Evolutionary conservation across 2,113 vertebrate genomes (phyloP).

Genomic region (Gallinago undulata): DNA sequence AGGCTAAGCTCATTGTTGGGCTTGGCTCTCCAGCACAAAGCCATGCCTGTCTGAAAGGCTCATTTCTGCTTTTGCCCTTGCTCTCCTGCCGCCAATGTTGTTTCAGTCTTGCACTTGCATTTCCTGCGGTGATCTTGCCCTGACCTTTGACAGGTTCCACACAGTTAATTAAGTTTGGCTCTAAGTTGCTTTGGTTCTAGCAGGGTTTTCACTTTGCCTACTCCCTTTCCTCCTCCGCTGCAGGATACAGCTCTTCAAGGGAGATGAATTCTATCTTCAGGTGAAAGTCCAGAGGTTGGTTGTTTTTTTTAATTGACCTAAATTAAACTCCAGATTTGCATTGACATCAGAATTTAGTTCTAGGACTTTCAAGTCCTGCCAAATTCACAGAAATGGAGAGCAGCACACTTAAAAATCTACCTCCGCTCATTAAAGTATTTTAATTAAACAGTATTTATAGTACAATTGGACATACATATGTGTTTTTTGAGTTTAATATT

Average conservation of each 20-base stretch:
- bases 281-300: background rate
- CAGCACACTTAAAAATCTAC: background rate
- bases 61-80: background rate
- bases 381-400: background rate
- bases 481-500: background rate
- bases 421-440: background rate
- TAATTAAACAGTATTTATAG: slow-evolving; percentile 40
- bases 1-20: accelerated
- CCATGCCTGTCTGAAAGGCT: background rate
- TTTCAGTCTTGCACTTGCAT: background rate
- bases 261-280: background rate
- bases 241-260: background rate
- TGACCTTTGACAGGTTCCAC: background rate
- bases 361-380: slow-evolving; percentile 15
- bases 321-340: slow-evolving; percentile 30
- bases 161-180: background rate
- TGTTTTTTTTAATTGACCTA: background rate
- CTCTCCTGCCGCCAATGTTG: accelerated
- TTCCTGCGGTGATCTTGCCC: background rate
- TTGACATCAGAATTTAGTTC: slow-evolving; percentile 15
- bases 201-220: background rate
- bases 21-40: background rate
- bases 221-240: background rate
- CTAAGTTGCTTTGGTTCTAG: background rate
- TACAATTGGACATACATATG: background rate